Evolutionary conservation across 2,888 invertebrate species (phyloP).

Genomic region (Eledona agricola): DNA sequence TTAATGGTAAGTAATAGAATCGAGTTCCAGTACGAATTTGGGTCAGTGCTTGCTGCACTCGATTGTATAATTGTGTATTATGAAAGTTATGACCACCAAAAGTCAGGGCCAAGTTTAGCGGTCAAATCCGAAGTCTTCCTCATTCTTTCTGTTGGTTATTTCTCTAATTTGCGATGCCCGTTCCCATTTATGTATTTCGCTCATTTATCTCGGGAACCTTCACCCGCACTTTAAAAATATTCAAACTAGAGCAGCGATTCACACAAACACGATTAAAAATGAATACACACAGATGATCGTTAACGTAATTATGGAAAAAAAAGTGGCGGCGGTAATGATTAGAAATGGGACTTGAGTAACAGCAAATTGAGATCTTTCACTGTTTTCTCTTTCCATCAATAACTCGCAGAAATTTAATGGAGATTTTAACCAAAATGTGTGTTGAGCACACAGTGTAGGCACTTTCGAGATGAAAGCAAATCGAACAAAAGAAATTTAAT

Average conservation of each 20-base stretch:
- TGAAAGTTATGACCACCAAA: slow-evolving; percentile 55
- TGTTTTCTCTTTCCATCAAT: slow-evolving; percentile 40
- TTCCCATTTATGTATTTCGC: too few species aligned
- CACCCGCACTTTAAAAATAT: slow-evolving; percentile 12
- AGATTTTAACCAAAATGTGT: slow-evolving; percentile 38
- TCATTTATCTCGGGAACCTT: slow-evolving; percentile 13
- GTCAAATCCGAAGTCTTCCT: slow-evolving; percentile 51
- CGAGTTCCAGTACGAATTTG: slow-evolving; percentile 37
- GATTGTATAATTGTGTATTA: slow-evolving; percentile 53
- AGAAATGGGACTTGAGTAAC: too few species aligned
- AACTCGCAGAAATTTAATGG: slow-evolving; percentile 37
- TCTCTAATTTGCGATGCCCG: slow-evolving; percentile 41
- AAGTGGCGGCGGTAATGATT: slow-evolving; percentile 10
- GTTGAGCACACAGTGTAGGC: slow-evolving; percentile 34
- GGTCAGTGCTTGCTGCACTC: slow-evolving; percentile 46
- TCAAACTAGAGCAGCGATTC: slow-evolving; percentile 4
- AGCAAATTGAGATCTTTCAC: slow-evolving; percentile 37
- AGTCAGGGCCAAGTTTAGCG: slow-evolving; percentile 54
- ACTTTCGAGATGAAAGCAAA: slow-evolving; percentile 43
- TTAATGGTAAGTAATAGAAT: slow-evolving; percentile 12
- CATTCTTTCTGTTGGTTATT: slow-evolving; percentile 42
- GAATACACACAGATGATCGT: too few species aligned
- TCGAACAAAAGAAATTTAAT: slow-evolving; percentile 41
- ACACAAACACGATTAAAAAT: slow-evolving; percentile 6
- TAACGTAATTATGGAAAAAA: slow-evolving; percentile 24